Base-by-base conservation (phyloP, 2,888 invertebrate genomes). In the Tethea ocularis region DNA sequence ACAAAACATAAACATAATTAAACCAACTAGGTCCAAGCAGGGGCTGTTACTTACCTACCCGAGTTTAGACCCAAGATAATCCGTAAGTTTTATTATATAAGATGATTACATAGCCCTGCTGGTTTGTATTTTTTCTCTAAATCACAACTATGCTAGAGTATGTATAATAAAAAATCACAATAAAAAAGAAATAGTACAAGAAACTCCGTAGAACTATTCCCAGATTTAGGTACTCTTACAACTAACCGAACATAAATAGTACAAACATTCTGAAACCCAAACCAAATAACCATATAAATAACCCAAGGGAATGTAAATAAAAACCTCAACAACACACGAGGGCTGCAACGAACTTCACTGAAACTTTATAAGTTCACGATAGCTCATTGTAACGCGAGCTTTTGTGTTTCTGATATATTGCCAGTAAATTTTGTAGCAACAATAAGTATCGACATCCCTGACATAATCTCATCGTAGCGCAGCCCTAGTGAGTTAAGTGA, bases 211-310 rank as follows among this genome's bases (percentile, higher is more conserved):
- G 17, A n/a, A 15, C 17, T 17, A 41, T n/a, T n/a, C 41, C 6
- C 7, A 41, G 41, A 41, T 41, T 41, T 41, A n/a, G n/a, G n/a
- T n/a, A 41, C 17, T 41, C 17, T 41, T 41, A 4, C 10, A 41
- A 41, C 41, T 41, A 10, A 7, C 36, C 36, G 4, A 36, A 36
- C 36, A 36, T 3, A 17, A 17, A 41, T 41, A 41, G n/a, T 5
- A 17, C 17, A 41, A 17, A 41, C 41, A 67, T 63, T 58, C 57
- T 56, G 56, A 62, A 63, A 67, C 41, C 41, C 52, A 57, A 57
- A 53, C 56, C 51, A 60, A 33, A 52, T 57, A 53, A 53, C 56
- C 52, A 57, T 60, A 57, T 57, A 20, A 57, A 59, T 46, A 46
- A 46, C 23, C 33, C 13, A n/a, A 13, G 17, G 36, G n/a, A 58